These are phyloP conservation scores for Drosophila burlai DNA, from an alignment of 1,140 invertebrate species.

Conservation along the genomic window DNA sequence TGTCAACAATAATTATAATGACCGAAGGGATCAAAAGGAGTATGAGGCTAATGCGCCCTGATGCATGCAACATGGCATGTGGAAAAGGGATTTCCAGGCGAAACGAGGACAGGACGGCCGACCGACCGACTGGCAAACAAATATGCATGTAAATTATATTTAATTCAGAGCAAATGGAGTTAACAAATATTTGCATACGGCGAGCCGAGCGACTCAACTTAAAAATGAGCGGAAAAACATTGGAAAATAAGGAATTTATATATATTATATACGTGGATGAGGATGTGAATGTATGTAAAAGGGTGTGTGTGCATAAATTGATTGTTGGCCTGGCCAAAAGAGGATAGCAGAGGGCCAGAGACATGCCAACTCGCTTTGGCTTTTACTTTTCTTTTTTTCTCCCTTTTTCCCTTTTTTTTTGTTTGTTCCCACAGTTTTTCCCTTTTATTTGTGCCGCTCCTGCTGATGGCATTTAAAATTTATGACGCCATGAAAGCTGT, in stretches of 20 bases:
- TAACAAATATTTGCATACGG: slow-evolving; percentile 80
- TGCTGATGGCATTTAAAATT: slow-evolving; percentile 63
- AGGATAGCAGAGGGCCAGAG: slow-evolving; percentile 26
- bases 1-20: slow-evolving; percentile 79
- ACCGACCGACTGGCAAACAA: slow-evolving; percentile 49
- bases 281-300: slow-evolving; percentile 12
- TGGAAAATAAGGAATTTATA: slow-evolving; percentile 28
- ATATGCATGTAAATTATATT: slow-evolving; percentile 83
- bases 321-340: slow-evolving; percentile 59
- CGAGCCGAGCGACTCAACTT: slow-evolving; percentile 25
- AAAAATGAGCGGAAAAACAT: slow-evolving; percentile 41
- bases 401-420: background rate
- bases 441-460: slow-evolving; percentile 15
- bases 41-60: slow-evolving; percentile 51
- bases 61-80: slow-evolving; percentile 56
- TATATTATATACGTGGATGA: background rate
- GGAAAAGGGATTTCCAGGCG: slow-evolving; percentile 34
- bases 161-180: slow-evolving; percentile 82
- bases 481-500: slow-evolving; percentile 72
- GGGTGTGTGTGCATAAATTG: slow-evolving; percentile 67
- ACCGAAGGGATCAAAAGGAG: slow-evolving; percentile 5
- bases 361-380: slow-evolving; percentile 40
- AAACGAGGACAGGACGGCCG: slow-evolving; percentile 26
- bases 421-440: background rate
- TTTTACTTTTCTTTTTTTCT: slow-evolving; percentile 2